Conservation (phyloP, 2,113 vertebrate species). For the Butorides virescens region DNA sequence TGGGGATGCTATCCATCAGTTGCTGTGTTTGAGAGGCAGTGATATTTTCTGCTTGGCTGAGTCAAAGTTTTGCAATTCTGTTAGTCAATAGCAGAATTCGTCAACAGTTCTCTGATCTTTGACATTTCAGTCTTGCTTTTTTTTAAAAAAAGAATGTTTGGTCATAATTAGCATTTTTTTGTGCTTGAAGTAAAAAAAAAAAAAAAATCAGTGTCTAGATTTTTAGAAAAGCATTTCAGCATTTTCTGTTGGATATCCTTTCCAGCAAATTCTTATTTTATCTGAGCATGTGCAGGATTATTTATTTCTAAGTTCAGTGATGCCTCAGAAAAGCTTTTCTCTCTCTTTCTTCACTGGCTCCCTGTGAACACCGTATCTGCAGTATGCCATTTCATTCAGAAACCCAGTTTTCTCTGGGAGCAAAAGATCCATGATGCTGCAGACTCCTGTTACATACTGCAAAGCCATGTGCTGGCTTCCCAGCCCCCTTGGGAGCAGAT, state of each 20-base stretch:
- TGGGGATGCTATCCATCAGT: not conserved
- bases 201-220: not conserved
- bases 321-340: not conserved
- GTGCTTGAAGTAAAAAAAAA: not conserved
- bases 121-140: not conserved
- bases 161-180: not conserved
- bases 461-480: not conserved
- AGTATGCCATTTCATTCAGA: not conserved
- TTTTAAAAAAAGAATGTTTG: not conserved
- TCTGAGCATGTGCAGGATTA: not conserved
- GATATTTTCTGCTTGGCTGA: not conserved
- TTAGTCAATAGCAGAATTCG: not conserved
- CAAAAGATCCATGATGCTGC: not conserved
- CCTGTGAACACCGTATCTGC: not conserved
- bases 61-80: not conserved
- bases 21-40: not conserved
- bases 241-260: not conserved
- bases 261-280: not conserved
- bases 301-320: not conserved
- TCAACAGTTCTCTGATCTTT: not conserved
- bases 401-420: not conserved
- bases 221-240: not conserved
- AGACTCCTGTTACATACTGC: not conserved
- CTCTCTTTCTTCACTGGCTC: not conserved
- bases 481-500: not conserved